A percentile compares a stretch with the other conserved stretches of the same genome.
Evolutionary conservation across 2,113 vertebrate genomes (phyloP).

Genomic region (Rhinopomastus cyanomelas): DNA sequence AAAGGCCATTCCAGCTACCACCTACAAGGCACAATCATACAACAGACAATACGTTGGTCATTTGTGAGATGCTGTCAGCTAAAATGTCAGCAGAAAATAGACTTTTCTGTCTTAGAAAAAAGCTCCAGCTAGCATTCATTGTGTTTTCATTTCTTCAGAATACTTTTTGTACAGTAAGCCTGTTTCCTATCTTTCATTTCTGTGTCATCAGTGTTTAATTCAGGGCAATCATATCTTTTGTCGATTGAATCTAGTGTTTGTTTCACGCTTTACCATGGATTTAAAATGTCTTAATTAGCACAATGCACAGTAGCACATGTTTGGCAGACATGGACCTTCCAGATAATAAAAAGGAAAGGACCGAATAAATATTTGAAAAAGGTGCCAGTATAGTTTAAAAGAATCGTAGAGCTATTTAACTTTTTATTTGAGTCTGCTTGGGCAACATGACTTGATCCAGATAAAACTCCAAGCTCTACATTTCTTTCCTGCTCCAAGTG

Average conservation of each 20-base stretch:
- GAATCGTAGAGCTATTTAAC: not conserved
- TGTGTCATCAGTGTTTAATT: not conserved
- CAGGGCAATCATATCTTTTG: not conserved
- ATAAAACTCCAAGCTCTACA: not conserved
- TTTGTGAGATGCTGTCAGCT: not conserved
- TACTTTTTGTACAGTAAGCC: not conserved
- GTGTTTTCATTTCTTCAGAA: not conserved
- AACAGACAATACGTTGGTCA: not conserved
- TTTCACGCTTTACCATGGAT: not conserved
- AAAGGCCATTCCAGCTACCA: not conserved
- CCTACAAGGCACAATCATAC: not conserved
- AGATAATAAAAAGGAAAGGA: not conserved
- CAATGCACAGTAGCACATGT: constrained; percentile 5
- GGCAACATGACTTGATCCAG: not conserved
- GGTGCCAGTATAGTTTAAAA: not conserved
- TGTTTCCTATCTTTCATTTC: not conserved
- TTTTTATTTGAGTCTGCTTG: not conserved
- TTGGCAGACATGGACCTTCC: not conserved
- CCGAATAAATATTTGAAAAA: constrained; percentile 22
- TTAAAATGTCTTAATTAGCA: not conserved
- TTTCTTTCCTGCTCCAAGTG: not conserved
- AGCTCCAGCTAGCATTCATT: not conserved
- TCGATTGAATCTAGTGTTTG: not conserved
- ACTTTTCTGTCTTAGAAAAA: not conserved
- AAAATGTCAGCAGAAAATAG: not conserved